A percentile compares a stretch with the other conserved stretches of the same genome.
phyloP scores from a whole-genome alignment of 2,797 vertebrate genomes.

The Pangasius larnaudii region DNA sequence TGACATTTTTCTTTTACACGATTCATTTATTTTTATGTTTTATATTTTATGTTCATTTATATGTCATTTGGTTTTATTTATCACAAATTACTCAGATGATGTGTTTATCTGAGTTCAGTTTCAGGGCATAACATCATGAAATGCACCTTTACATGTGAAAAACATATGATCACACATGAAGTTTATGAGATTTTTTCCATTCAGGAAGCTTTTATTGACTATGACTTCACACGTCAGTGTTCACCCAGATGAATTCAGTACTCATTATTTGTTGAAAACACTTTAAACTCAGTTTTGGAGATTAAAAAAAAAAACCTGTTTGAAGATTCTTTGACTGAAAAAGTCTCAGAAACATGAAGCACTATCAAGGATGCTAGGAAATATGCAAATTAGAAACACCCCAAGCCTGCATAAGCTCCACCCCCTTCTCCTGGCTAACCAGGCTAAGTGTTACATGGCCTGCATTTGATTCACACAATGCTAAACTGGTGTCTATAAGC shows the following conservation, averaged over 20 bases:
- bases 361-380: background rate
- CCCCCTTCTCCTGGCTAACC: background rate
- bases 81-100: too few relatives aligned
- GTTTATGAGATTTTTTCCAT: too few relatives aligned
- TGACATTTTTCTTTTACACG: background rate
- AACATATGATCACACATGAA: too few relatives aligned
- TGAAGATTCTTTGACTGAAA: background rate
- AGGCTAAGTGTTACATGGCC: background rate
- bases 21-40: background rate
- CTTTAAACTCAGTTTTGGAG: background rate
- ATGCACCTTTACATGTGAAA: background rate
- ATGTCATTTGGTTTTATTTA: background rate
- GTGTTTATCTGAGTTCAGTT: background rate
- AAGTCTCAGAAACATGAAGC: background rate
- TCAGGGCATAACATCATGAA: background rate
- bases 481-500: background rate
- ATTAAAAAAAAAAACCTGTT: background rate
- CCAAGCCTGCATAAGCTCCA: background rate
- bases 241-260: background rate
- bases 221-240: background rate
- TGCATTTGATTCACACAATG: background rate
- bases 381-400: background rate
- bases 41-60: background rate
- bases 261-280: background rate
- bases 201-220: too few relatives aligned